Conservation (phyloP, 2,888 invertebrate species). For the Mactromeris polynyma region DNA sequence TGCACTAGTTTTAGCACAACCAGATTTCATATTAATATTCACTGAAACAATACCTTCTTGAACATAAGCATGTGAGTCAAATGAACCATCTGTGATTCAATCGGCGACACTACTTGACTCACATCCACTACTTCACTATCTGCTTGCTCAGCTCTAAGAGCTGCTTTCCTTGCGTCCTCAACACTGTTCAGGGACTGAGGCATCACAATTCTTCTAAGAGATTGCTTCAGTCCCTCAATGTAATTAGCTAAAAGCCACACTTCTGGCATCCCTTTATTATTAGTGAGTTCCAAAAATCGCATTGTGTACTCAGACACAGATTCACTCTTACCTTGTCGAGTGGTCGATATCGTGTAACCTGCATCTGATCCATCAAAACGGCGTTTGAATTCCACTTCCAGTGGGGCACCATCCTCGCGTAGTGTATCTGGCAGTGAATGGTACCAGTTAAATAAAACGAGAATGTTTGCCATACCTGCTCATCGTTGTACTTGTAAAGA, state of each 20-base stretch:
- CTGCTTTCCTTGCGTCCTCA: background rate
- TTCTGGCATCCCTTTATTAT: background rate
- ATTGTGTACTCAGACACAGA: background rate
- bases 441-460: constrained; percentile 41
- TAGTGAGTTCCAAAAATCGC: background rate
- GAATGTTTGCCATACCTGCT: constrained; percentile 6
- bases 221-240: background rate
- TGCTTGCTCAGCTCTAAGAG: background rate
- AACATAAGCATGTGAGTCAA: background rate
- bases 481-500: constrained; percentile 13
- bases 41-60: constrained; percentile 27
- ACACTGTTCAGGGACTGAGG: background rate
- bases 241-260: background rate
- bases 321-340: background rate
- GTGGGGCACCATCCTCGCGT: background rate
- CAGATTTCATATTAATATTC: background rate
- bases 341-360: background rate
- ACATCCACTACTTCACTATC: background rate
- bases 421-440: background rate
- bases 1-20: constrained; percentile 43
- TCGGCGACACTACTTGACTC: background rate
- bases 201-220: background rate
- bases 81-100: background rate
- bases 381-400: background rate
- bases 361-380: background rate